These are phyloP conservation scores for Natrix natrix DNA, from an alignment of 2,797 vertebrate species.

Conservation along the genomic window DNA sequence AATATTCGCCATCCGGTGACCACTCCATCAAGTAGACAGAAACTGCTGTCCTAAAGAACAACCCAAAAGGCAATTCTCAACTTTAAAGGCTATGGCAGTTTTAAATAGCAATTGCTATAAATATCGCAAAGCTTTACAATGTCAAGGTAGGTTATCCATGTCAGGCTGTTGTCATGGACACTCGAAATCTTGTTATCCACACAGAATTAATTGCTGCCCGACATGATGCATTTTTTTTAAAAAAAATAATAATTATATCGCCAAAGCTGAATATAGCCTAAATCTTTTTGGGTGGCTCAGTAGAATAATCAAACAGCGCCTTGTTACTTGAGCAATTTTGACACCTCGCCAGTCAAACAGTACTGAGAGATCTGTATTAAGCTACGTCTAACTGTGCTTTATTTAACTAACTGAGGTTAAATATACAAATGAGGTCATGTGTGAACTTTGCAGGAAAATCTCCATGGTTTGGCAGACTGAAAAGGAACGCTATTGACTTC, in stretches of 20 bases:
- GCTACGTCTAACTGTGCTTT: neutral
- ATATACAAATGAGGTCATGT: neutral
- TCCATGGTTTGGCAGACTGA: neutral
- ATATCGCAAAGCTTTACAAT: constrained; percentile 11
- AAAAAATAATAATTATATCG: neutral
- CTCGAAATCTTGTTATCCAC: neutral
- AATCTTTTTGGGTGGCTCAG: neutral
- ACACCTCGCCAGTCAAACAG: neutral
- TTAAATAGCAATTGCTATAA: neutral
- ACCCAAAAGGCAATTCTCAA: neutral
- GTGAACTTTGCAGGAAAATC: neutral
- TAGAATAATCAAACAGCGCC: neutral
- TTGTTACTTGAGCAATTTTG: neutral
- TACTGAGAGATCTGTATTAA: neutral
- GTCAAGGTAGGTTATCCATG: neutral
- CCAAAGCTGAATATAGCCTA: neutral
- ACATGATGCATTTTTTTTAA: neutral
- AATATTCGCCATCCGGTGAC: constrained; percentile 98
- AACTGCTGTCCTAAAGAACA: constrained; percentile 82
- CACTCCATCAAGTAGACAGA: constrained; percentile 91
- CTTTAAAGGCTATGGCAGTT: neutral
- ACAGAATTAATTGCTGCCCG: neutral
- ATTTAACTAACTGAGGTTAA: neutral
- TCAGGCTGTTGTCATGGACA: constrained; percentile 9
- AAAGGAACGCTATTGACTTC: neutral